Percentiles rank a stretch among this genome's conserved stretches.
Evolutionary conservation across 2,888 invertebrate genomes (phyloP).

Genomic region (Polietes domitor): DNA sequence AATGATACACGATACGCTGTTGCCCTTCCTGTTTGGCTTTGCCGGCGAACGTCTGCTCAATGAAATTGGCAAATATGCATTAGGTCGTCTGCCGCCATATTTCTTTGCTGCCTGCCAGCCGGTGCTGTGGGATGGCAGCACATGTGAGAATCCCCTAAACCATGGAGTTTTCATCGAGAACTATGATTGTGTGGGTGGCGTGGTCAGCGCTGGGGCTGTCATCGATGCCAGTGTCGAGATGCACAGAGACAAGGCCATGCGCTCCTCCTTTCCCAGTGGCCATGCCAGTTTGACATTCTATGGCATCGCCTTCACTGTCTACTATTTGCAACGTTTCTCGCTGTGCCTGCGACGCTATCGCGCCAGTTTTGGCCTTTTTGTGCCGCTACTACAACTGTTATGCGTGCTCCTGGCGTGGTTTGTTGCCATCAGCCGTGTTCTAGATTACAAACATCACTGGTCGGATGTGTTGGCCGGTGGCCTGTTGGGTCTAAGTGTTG

Average conservation of each 20-base stretch:
- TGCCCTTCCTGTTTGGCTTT: conserved; percentile 71
- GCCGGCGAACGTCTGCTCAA: conserved; percentile 66
- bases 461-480: conserved; percentile 95
- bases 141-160: conserved; percentile 66
- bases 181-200: conserved; percentile 34
- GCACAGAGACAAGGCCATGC: conserved; percentile 43
- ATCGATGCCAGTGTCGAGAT: conserved; percentile 5
- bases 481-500: conserved; percentile 85
- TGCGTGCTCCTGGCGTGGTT: conserved; percentile 90
- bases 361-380: conserved; percentile 40
- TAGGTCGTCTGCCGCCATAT: conserved; percentile 74
- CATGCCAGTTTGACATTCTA: conserved; percentile 72
- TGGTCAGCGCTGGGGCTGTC: not conserved
- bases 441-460: conserved; percentile 99
- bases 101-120: conserved; percentile 73
- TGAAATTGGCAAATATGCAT: conserved; percentile 67
- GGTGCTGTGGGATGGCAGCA: conserved; percentile 58
- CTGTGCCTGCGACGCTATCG: conserved; percentile 81
- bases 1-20: conserved; percentile 64
- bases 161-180: conserved; percentile 50
- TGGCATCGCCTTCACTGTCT: conserved; percentile 71
- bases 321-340: conserved; percentile 69
- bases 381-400: conserved; percentile 84
- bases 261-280: conserved; percentile 74
- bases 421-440: conserved; percentile 93